Evolutionary conservation across 2,113 vertebrate genomes (phyloP), one percentile per base, ranked within the genome.

Genomic region (Labeo catla): DNA sequence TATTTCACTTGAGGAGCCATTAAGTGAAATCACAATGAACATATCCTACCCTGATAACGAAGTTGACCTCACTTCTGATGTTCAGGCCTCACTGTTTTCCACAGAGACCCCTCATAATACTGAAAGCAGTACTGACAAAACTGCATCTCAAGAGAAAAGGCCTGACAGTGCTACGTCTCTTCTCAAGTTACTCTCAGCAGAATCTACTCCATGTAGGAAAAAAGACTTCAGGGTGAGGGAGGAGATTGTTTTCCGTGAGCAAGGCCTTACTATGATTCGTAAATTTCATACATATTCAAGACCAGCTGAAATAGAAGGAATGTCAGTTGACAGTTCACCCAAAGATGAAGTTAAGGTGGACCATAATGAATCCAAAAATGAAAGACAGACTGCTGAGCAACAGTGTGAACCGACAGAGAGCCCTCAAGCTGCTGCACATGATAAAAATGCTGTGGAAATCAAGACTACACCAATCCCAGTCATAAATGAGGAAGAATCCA

Each of bases 1-100:
- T 8, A 61, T 83, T 85, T 63, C 59, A 83, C 36, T 54, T n/a
- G 86, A 82, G 7, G 78, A 73, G 63, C 59, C 87, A 8, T 6
- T 91, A 8, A 12, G 61, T 12, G 92, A 93, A 74, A 89, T 93
- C 7, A 87, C 94, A 70, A 90, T 95, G 65, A 94, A 94, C 88
- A 88, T 94, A 49, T 95, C 94, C 0, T 86, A 94, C 16, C 95
- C 95, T 45, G 95, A 96, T 87, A 96, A 96, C 63, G 95, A 95
- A 83, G 89, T 95, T 45, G 23, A 92, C 7, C 79, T 87, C 0
- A 93, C 94, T 74, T 76, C n/a, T 16, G 93, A 94, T 19, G 91
- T 93, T 10, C 70, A 89, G 45, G 59, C 63, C 47, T 43, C 68
- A 73, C 28, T 91, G 74, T 72, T 89, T 83, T 86, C 86, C 84